Conservation (phyloP, 2,888 invertebrate species). For the Mimas tiliae region DNA sequence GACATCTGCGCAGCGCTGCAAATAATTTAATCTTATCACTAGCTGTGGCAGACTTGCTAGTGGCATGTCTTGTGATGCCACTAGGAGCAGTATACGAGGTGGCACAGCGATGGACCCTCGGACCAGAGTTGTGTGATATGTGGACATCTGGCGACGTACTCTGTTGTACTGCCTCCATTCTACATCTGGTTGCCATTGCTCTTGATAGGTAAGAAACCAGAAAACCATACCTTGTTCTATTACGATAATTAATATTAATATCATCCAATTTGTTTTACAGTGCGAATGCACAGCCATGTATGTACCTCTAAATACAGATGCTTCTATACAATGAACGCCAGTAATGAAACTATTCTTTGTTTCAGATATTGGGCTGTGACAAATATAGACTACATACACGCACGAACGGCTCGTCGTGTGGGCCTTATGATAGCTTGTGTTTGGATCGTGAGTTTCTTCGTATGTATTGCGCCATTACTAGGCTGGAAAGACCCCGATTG, state of each 20-base stretch:
- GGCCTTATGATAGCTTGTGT: slow-evolving; percentile 92
- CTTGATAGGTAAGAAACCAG: slow-evolving; percentile 88
- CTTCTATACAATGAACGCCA: background rate
- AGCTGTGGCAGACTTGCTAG: slow-evolving; percentile 96
- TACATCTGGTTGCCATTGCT: slow-evolving; percentile 92
- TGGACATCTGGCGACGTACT: slow-evolving; percentile 97
- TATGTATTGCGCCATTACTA: slow-evolving; percentile 94
- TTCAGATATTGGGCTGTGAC: slow-evolving; percentile 95
- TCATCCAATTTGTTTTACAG: no score
- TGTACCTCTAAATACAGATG: no score
- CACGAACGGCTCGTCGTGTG: slow-evolving; percentile 90
- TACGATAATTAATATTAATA: no score
- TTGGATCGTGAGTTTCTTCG: slow-evolving; percentile 93
- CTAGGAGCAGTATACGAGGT: slow-evolving; percentile 91
- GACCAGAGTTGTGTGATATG: slow-evolving; percentile 95
- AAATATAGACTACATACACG: slow-evolving; percentile 94
- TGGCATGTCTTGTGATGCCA: slow-evolving; percentile 93
- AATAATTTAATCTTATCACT: slow-evolving; percentile 96
- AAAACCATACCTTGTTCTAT: background rate
- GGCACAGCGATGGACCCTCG: slow-evolving; percentile 92
- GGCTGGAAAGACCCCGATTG: slow-evolving; percentile 91
- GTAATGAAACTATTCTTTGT: slow-evolving; percentile 32
- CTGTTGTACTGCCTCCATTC: slow-evolving; percentile 93
- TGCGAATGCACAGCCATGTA: no score
- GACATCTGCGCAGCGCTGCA: slow-evolving; percentile 93